Evolutionary conservation across 2,797 vertebrate genomes (phyloP), one percentile per base, ranked within the genome.

Genomic region (Gallirallus australis): DNA sequence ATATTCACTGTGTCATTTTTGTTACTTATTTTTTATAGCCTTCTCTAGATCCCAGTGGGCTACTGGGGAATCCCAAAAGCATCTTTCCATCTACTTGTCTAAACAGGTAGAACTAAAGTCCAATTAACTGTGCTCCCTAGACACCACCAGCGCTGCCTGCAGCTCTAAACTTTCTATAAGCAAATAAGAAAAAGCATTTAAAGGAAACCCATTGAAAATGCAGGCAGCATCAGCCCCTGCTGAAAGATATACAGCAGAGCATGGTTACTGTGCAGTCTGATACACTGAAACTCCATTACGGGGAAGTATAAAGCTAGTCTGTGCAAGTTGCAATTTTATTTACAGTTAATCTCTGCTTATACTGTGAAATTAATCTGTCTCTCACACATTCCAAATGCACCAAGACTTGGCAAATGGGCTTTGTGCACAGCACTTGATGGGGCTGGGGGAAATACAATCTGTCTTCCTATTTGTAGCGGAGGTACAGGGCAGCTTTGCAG

Each of bases 341-440:
- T 97, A 94, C 93, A 88, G 95, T 93, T 96, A 95, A 97, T 97
- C 94, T 95, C 86, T 95, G 89, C 80, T 91, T 94, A 94, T 71
- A 78, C 56, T 93, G 96, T 92, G 94, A 96, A 97, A 97, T 95
- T 96, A 96, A 97, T 97, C 92, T 96, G 86, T 94, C 91, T 94
- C 86, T 94, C 93, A 95, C 92, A 75, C 77, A 47, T 89, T 76
- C 79, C 40, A 37, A 83, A 89, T 7, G 66, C 83, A 80, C 81
- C 8, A 88, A 84, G 87, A 75, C 57, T 85, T 69, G 81, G 93
- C 73, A 96, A 96, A 93, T 84, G 73, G 91, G 66, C 52, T 93
- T 88, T 84, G 78, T 93, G 94, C 79, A 80, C 69, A 75, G 60
- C 61, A 79, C 57, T 85, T 75, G 73, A 85, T 13, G 82, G 89